Evolutionary conservation across 1,140 invertebrate genomes (phyloP).

Genomic region (Cotesia vestalis): DNA sequence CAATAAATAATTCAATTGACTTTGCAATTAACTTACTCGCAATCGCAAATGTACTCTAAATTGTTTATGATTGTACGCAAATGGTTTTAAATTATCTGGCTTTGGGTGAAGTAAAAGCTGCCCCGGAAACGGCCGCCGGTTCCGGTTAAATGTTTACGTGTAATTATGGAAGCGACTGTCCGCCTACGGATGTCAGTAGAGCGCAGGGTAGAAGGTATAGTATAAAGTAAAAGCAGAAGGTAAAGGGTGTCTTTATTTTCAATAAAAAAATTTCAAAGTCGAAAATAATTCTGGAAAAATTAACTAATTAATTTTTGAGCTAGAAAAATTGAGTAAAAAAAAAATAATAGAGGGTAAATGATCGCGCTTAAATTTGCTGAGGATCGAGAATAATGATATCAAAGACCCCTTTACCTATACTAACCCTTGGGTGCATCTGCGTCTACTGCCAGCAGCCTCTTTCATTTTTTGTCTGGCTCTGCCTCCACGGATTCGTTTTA

Average conservation of each 20-base stretch:
- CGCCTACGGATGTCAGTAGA: constrained; percentile 7
- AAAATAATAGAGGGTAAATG: too few species aligned
- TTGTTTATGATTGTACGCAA: too few species aligned
- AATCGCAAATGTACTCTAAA: too few species aligned
- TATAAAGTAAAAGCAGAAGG: not conserved
- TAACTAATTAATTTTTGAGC: not conserved
- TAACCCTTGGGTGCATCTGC: constrained; percentile 50
- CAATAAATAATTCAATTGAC: too few species aligned
- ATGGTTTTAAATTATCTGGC: constrained; percentile 41
- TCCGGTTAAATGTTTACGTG: constrained; percentile 53
- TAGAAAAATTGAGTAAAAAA: too few species aligned
- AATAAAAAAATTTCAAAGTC: too few species aligned
- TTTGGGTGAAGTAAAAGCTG: constrained; percentile 42
- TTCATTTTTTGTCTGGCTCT: constrained; percentile 38
- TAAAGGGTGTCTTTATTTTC: too few species aligned
- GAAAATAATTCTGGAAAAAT: not conserved
- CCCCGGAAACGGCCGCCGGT: constrained; percentile 50
- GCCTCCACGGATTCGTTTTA: constrained; percentile 55
- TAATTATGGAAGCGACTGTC: constrained; percentile 40
- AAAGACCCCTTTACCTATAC: constrained; percentile 41
- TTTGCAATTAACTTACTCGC: too few species aligned
- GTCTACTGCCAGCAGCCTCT: constrained; percentile 41
- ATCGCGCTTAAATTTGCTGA: constrained; percentile 31
- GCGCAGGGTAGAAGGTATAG: not conserved
- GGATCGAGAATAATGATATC: constrained; percentile 53